Evolutionary conservation across 2,888 invertebrate genomes (phyloP).

Genomic region (Slavum lentiscoides): DNA sequence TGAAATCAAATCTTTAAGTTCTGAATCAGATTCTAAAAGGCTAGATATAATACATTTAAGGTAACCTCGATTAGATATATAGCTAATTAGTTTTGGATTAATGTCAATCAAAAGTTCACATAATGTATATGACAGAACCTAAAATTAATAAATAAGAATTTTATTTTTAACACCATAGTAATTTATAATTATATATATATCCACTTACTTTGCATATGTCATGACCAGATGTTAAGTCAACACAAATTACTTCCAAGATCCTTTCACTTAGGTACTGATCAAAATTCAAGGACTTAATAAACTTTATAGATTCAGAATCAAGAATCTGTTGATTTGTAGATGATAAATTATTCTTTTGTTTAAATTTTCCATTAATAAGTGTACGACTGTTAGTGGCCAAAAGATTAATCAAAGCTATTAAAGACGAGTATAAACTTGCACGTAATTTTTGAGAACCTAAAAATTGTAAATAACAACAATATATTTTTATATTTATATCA

Average conservation of each 20-base stretch:
- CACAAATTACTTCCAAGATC: constrained; percentile 78
- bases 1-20: constrained; percentile 61
- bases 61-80: constrained; percentile 68
- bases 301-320: constrained; percentile 50
- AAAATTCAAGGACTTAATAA: constrained; percentile 45
- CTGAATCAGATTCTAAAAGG: constrained; percentile 73
- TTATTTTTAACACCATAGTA: neutral
- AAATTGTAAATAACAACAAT: neutral
- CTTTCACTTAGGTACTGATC: constrained; percentile 73
- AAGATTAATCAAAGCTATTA: constrained; percentile 48
- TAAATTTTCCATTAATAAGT: constrained; percentile 20
- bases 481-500: neutral
- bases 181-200: neutral
- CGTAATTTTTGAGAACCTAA: constrained; percentile 47
- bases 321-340: constrained; percentile 37
- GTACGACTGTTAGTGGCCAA: constrained; percentile 50
- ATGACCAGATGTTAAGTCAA: constrained; percentile 85
- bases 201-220: constrained; percentile 74
- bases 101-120: constrained; percentile 77
- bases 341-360: constrained; percentile 11
- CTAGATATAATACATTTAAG: constrained; percentile 82
- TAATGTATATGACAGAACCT: constrained; percentile 81
- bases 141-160: constrained; percentile 54
- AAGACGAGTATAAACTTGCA: constrained; percentile 48
- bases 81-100: constrained; percentile 71